Evolutionary conservation across 2,113 vertebrate genomes (phyloP), one percentile per base, ranked within the genome.

Genomic region (Cisticola juncidis): DNA sequence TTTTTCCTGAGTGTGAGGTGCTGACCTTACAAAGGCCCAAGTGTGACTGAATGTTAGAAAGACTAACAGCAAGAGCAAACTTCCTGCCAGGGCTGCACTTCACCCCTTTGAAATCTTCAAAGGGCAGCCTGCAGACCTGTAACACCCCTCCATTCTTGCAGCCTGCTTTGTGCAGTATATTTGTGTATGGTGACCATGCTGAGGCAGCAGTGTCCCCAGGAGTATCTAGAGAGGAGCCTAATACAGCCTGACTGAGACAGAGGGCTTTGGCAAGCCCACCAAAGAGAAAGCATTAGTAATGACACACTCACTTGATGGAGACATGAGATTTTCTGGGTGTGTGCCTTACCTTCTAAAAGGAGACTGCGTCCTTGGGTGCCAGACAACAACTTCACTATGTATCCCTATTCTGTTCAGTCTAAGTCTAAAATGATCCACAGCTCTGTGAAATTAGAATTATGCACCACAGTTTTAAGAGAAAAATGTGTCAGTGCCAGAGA

Each of bases 161-260:
- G 45, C 40, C 21, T 38, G 24, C 36, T 42, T 72, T 94, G 36
- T 19, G 62, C 54, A 35, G 12, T 38, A 2, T 13, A 9, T 54
- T 68, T 79, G 48, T n/a, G 9, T 12, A 6, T 7, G 11, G 47
- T 4, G 48, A 82, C 38, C 26, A 29, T 8, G 22, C 36, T 28
- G 71, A 60, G 42, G 48, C 53, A 71, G 29, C n/a, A 51, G 29
- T 8, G 22, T n/a, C 35, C 44, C 35, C 57, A 71, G 22, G 6
- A 0, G 0, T 9, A 24, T 21, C 12, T 4, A 29, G 48, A 60
- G 33, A 58, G 29, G 29, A 33, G 10, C 11, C 2, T 5, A 11
- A 64, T 1, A 33, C 12, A 61, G 24, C 17, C 24, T 1, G 5
- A 11, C 25, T 28, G 51, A 66, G n/a, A 69, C 5, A 45, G 33